Evolutionary conservation across 2,113 vertebrate genomes (phyloP).

Genomic region (Motacilla alba): DNA sequence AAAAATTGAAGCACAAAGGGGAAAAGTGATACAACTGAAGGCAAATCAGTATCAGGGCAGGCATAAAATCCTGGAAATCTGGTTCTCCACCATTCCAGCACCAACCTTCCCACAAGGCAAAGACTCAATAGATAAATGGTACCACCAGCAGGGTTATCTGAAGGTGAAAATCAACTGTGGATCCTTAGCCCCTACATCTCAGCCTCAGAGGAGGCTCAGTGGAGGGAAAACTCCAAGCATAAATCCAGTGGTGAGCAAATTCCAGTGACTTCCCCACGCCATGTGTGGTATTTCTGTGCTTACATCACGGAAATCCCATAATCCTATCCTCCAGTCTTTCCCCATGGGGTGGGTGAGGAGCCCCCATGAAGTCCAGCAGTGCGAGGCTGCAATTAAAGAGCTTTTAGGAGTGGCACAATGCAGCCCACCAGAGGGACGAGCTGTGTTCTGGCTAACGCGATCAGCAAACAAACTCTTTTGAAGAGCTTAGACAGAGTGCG

Average conservation of each 20-base stretch:
- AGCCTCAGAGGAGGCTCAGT: neutral
- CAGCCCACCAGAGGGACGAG: neutral
- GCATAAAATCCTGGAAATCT: neutral
- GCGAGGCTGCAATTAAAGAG: slow-evolving; percentile 29
- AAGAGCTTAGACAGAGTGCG: neutral
- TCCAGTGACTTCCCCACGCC: fast-evolving
- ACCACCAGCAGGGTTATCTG: neutral
- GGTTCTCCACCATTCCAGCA: neutral
- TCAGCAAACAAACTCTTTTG: neutral
- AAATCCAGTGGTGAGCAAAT: neutral
- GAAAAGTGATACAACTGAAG: neutral
- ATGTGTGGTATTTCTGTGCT: neutral
- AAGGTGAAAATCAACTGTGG: neutral
- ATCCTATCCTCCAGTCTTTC: neutral
- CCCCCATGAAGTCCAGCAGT: neutral
- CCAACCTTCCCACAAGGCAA: neutral
- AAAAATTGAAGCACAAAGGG: neutral
- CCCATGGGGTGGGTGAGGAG: neutral
- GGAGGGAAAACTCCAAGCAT: neutral
- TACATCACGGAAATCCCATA: neutral
- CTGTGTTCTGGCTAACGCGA: neutral
- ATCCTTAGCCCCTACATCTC: neutral
- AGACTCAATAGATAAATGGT: neutral
- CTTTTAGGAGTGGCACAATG: neutral
- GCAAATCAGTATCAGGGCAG: neutral